A percentile compares a stretch with the other conserved stretches of the same genome.
phyloP scores from a whole-genome alignment of 2,888 invertebrate genomes.

The Eristalis intricaria region DNA sequence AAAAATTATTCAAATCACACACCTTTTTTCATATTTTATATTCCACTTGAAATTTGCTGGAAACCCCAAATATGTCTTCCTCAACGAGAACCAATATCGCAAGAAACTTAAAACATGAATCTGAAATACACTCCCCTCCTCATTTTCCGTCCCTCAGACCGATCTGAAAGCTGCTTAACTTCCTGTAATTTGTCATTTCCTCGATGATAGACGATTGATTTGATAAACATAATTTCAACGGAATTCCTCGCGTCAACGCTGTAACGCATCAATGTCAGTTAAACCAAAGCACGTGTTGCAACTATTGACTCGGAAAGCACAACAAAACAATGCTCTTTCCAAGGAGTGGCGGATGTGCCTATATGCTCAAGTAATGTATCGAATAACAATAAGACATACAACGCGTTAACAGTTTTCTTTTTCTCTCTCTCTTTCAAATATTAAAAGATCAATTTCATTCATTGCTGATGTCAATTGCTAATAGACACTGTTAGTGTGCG shows the following conservation, averaged over 20 bases:
- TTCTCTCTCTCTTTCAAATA: neutral
- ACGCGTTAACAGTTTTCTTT: neutral
- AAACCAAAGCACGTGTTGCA: neutral
- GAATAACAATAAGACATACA: slow-evolving; percentile 56
- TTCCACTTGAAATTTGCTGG: too few relatives aligned
- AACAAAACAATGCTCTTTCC: slow-evolving; percentile 12
- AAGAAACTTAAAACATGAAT: neutral
- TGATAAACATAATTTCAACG: neutral
- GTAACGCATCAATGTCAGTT: neutral
- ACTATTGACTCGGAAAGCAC: neutral
- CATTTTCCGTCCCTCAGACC: neutral
- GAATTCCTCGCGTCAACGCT: neutral
- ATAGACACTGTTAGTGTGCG: neutral
- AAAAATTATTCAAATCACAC: too few relatives aligned
- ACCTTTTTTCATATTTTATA: too few relatives aligned
- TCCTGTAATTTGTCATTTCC: neutral
- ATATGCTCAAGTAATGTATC: slow-evolving; percentile 35
- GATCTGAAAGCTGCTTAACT: neutral
- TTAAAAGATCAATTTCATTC: slow-evolving; percentile 20
- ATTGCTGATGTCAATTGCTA: slow-evolving; percentile 27
- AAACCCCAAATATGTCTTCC: too few relatives aligned
- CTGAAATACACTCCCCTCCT: neutral
- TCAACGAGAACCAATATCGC: too few relatives aligned
- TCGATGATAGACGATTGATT: neutral
- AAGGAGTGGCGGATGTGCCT: slow-evolving; percentile 63